phyloP scores from a whole-genome alignment of 1,140 invertebrate genomes.

The Eupristina koningsbergeri region DNA sequence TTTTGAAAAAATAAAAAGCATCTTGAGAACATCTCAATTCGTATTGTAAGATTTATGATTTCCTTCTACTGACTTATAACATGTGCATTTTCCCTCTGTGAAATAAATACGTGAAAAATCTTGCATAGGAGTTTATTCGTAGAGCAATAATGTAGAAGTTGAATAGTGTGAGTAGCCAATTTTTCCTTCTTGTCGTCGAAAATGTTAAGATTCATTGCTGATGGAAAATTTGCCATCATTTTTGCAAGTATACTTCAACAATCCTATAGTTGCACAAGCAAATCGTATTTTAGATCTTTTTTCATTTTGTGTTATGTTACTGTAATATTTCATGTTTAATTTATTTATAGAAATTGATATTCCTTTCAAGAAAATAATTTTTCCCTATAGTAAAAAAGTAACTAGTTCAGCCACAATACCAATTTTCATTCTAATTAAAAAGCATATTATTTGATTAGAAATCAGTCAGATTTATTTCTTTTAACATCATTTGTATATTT shows the following conservation, averaged over 20 bases:
- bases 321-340: neutral
- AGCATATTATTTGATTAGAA: no score
- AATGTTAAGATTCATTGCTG: constrained; percentile 33
- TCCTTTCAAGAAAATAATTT: no score
- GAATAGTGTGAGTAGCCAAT: constrained; percentile 8
- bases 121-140: neutral
- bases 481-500: no score
- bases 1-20: no score
- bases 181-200: constrained; percentile 5
- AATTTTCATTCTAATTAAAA: neutral
- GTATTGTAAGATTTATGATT: neutral
- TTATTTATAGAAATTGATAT: neutral
- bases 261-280: neutral
- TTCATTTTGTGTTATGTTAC: neutral
- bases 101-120: constrained; percentile 22
- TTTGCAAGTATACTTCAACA: neutral
- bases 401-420: neutral
- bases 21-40: neutral
- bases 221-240: constrained; percentile 28
- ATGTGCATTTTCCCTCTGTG: neutral
- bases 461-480: no score
- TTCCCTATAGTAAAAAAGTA: no score
- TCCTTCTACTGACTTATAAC: neutral
- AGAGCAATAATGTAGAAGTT: constrained; percentile 18
- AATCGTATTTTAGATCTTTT: neutral